Evolutionary conservation across 2,888 invertebrate genomes (phyloP).

Genomic region (Theristus sp.): DNA sequence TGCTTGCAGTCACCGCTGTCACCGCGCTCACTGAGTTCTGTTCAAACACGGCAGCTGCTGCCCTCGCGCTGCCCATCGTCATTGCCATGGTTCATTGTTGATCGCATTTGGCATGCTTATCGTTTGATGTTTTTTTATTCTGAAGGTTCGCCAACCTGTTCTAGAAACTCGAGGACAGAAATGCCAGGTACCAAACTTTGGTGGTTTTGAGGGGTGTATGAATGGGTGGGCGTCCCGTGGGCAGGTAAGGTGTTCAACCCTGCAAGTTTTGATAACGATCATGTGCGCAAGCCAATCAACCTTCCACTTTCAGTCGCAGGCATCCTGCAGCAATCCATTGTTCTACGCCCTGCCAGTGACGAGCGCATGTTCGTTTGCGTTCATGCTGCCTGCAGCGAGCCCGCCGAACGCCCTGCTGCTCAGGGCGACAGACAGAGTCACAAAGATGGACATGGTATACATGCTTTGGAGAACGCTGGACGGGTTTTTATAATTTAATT

Average conservation of each 20-base stretch:
- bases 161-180: no score
- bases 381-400: conserved; percentile 54
- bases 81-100: conserved; percentile 14
- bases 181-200: no score
- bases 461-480: no score
- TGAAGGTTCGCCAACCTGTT: no score
- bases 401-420: conserved; percentile 74
- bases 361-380: conserved; percentile 29
- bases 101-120: no score
- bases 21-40: conserved; percentile 11
- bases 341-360: conserved; percentile 31
- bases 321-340: conserved; percentile 20
- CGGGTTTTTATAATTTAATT: no score
- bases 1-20: background rate
- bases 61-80: conserved; percentile 19
- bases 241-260: no score
- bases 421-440: conserved; percentile 33
- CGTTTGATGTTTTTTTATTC: no score
- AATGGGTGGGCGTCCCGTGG: no score
- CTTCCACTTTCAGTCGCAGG: background rate
- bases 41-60: conserved; percentile 19
- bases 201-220: no score
- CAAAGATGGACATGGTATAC: conserved; percentile 30
- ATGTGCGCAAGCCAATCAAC: no score
- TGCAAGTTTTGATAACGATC: no score